Base-by-base conservation (phyloP, 2,797 vertebrate species). In the Parauchenoglanis ngamensis region DNA sequence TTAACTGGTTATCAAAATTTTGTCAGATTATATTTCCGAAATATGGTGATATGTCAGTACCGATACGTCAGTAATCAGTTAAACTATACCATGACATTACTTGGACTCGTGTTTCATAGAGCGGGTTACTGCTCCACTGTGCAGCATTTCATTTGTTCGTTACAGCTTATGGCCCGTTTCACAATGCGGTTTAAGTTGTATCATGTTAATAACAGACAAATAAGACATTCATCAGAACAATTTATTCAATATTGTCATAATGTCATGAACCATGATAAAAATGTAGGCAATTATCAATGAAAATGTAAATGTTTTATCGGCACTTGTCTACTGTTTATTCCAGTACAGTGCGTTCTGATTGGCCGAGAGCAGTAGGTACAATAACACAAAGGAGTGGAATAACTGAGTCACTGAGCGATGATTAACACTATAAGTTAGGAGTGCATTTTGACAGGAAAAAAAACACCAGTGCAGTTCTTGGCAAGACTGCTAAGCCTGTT, bases 171-270 rank as follows among this genome's bases (percentile, higher is more conserved):
- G 12, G 23, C 21, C 8, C 35, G 40, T 40, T 23, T 23, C 7
- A 23, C 4, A 63, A 81, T 10, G 10, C 11, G 4, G 28, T n/a
- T 2, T 25, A 8, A 11, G 10, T n/a, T 6, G 25, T 10, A 44
- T 6, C 28, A 0, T 80, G 54, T 35, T 79, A 40, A 79, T 12
- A 40, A 78, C 5, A 63, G 23, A 61, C 76, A 57, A 78, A 78
- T 15, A n/a, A 28, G 13, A 68, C 63, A 23, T 70, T 68, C 19
- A 7, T 83, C 81, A 54, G 63, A 83, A 83, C 46, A 13, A 25
- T 83, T 83, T 83, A 83, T 83, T 83, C 46, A 54, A 56, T 70
- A 70, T 83, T 54, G 81, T 70, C 49, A 70, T 80, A 61, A 78
- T 10, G 5, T 44, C 31, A 65, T 65, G 40, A 65, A 17, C 40